phyloP scores from a whole-genome alignment of 1,140 invertebrate genomes.

The Dryas iulia region DNA sequence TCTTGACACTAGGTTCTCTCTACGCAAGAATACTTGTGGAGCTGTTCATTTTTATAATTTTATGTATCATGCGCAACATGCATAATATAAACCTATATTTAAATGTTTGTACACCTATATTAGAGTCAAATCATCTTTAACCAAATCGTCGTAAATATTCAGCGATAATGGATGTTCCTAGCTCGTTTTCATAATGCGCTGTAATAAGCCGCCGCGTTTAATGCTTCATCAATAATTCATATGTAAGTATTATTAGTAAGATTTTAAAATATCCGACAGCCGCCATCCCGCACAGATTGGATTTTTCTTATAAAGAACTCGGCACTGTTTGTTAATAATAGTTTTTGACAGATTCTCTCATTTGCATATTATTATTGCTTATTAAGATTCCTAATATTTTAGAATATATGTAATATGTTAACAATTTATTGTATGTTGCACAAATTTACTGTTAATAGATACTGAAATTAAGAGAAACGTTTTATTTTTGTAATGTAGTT shows the following conservation, averaged over 20 bases:
- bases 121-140: conserved; percentile 25
- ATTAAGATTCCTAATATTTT: conserved; percentile 12
- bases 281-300: conserved; percentile 14
- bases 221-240: conserved; percentile 68
- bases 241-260: conserved; percentile 52
- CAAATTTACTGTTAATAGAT: background rate
- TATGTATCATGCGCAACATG: too few relatives aligned
- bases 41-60: too few relatives aligned
- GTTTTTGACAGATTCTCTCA: conserved; percentile 22
- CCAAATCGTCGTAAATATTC: conserved; percentile 51
- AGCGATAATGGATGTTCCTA: conserved; percentile 54
- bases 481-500: background rate
- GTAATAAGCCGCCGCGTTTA: conserved; percentile 58
- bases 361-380: conserved; percentile 19
- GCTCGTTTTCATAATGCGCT: conserved; percentile 55
- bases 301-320: conserved; percentile 19
- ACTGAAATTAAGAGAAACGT: background rate
- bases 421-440: conserved; percentile 1
- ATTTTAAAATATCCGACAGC: conserved; percentile 39
- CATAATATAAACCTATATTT: too few relatives aligned
- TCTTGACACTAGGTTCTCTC: too few relatives aligned
- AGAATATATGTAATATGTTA: conserved; percentile 10
- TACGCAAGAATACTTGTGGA: too few relatives aligned
- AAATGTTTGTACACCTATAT: background rate
- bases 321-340: conserved; percentile 21